These are phyloP conservation scores for Micropoecilia bifurca DNA, from an alignment of 2,797 vertebrate species.

Conservation along the genomic window DNA sequence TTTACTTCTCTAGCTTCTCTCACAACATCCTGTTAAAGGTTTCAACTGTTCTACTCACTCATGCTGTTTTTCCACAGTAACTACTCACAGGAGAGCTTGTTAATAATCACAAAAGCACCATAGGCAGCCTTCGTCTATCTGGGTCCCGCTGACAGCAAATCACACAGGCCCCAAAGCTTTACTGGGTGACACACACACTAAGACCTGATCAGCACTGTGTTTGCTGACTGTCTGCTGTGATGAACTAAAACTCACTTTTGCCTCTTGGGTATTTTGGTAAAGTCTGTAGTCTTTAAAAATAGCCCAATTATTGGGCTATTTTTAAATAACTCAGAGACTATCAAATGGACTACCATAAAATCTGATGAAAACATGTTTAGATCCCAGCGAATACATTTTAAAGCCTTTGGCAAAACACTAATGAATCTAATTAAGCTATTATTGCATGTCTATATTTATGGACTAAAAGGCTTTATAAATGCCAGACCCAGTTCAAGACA, in stretches of 20 bases:
- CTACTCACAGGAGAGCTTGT: slow-evolving; percentile 5
- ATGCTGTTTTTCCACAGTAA: not conserved
- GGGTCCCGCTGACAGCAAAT: slow-evolving; percentile 7
- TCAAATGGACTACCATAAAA: not conserved
- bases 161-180: slow-evolving; percentile 6
- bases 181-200: slow-evolving; percentile 13
- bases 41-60: slow-evolving; percentile 5
- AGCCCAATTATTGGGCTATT: not conserved
- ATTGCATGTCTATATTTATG: not conserved
- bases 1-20: not conserved
- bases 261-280: not conserved
- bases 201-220: slow-evolving; percentile 3
- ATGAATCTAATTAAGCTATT: not conserved
- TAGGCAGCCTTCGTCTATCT: slow-evolving; percentile 14
- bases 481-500: not conserved
- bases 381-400: not conserved
- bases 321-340: not conserved
- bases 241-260: slow-evolving; percentile 3
- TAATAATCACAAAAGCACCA: slow-evolving; percentile 20
- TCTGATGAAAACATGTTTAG: not conserved
- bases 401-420: not conserved
- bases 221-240: not conserved
- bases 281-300: not conserved
- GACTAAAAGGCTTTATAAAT: not conserved
- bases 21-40: not conserved